Conservation (phyloP, 2,797 vertebrate species). For the Champsocephalus gunnari region DNA sequence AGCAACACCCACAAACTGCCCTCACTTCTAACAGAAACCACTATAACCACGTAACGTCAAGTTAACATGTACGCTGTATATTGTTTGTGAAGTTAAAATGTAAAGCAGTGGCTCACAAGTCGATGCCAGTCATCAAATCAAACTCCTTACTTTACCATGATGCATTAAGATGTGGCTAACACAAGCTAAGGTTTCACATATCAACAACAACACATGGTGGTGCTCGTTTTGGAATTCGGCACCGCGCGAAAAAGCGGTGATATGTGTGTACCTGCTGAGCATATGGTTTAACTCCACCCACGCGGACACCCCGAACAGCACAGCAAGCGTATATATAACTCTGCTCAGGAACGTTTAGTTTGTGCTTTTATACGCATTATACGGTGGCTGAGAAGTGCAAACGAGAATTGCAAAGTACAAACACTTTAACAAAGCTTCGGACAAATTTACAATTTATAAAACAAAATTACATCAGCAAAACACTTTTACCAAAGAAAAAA, state of each 20-base stretch:
- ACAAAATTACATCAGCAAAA: no score
- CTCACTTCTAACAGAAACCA: background rate
- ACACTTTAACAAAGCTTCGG: no score
- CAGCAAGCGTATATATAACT: slow-evolving; percentile 29
- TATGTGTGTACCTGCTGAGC: fast-evolving
- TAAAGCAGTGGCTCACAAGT: background rate
- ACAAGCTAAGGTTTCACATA: slow-evolving; percentile 23
- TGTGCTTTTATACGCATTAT: slow-evolving; percentile 10
- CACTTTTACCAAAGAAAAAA: no score
- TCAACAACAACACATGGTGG: slow-evolving; percentile 37
- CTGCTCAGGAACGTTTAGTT: background rate
- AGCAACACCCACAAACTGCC: background rate
- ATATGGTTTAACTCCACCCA: background rate
- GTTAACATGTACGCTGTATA: background rate
- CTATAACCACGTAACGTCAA: background rate
- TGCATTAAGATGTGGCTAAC: slow-evolving; percentile 20
- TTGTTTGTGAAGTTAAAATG: background rate
- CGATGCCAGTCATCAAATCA: background rate
- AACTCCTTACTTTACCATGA: slow-evolving; percentile 11
- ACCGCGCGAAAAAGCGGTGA: slow-evolving; percentile 30
- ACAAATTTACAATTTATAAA: no score
- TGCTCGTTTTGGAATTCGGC: fast-evolving
- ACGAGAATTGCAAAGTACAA: no score
- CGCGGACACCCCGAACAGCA: fast-evolving
- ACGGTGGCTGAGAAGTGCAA: no score